Percentiles rank a stretch among this genome's conserved stretches.
Conservation (phyloP, 2,888 invertebrate genomes). For the Scaptomyza cyrtandrae region DNA sequence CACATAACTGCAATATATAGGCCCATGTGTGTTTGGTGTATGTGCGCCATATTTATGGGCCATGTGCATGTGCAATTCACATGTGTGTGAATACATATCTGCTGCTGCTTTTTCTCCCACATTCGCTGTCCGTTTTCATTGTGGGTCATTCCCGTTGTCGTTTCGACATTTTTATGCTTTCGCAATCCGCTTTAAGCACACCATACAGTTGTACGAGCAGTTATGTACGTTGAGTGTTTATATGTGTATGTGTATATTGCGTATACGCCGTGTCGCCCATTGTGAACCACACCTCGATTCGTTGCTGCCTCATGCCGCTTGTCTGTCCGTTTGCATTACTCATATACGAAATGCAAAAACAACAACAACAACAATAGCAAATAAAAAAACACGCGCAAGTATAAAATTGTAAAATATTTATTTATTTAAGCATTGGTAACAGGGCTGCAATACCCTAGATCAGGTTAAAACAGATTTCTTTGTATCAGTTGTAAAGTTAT, state of each 20-base stretch:
- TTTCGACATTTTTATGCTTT: constrained; percentile 63
- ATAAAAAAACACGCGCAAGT: constrained; percentile 37
- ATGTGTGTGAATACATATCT: constrained; percentile 29
- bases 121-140: constrained; percentile 68
- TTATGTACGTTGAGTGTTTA: constrained; percentile 33
- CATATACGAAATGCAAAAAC: constrained; percentile 50
- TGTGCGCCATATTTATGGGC: constrained; percentile 72
- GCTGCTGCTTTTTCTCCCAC: constrained; percentile 24
- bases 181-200: constrained; percentile 68
- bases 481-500: too few species aligned
- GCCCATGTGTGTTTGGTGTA: constrained; percentile 37
- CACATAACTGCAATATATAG: constrained; percentile 38
- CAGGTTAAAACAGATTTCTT: too few species aligned
- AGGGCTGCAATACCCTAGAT: constrained; percentile 46
- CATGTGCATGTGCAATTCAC: constrained; percentile 47
- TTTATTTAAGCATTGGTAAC: constrained; percentile 61
- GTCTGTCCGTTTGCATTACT: constrained; percentile 67
- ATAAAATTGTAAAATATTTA: constrained; percentile 68
- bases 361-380: constrained; percentile 34
- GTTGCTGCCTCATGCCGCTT: constrained; percentile 33
- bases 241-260: constrained; percentile 44
- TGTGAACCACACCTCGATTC: constrained; percentile 67
- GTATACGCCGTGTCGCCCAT: constrained; percentile 74
- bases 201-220: constrained; percentile 19
- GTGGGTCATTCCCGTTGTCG: constrained; percentile 70